Percentiles rank a stretch among this genome's conserved stretches.
Conservation (phyloP, 2,113 vertebrate genomes). For the Rhizomys pruinosus region DNA sequence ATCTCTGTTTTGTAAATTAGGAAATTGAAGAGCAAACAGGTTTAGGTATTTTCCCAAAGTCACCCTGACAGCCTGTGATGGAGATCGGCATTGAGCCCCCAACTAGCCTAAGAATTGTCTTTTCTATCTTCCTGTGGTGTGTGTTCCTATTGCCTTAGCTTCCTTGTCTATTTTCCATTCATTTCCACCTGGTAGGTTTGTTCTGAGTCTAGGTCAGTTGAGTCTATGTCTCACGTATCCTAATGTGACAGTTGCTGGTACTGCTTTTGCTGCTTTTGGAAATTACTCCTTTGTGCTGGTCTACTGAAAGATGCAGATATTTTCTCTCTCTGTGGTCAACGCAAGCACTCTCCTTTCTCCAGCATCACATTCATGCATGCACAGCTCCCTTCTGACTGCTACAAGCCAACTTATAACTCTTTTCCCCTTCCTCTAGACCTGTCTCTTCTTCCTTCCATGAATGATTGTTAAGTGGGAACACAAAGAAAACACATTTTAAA, state of each 20-base stretch:
- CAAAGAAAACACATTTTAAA: conserved; percentile 27
- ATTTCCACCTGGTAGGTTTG: background rate
- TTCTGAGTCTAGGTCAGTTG: background rate
- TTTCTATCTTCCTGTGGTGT: background rate
- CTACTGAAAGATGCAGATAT: background rate
- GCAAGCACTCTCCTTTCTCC: background rate
- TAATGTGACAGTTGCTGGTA: background rate
- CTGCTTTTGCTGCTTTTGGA: background rate
- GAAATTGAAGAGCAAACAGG: background rate
- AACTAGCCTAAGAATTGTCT: background rate
- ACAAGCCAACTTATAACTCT: background rate
- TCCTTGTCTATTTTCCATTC: background rate
- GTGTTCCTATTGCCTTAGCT: background rate
- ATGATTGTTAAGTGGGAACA: background rate
- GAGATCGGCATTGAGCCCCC: background rate
- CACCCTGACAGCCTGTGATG: background rate
- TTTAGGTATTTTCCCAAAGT: background rate
- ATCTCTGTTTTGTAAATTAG: background rate
- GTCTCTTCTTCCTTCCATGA: background rate
- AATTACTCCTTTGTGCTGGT: background rate
- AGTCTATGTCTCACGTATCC: background rate
- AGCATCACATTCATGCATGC: background rate
- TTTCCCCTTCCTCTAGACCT: background rate
- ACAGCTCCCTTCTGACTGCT: background rate
- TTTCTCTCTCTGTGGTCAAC: background rate